Base-by-base conservation (phyloP, 2,113 vertebrate genomes). In the Colius striatus region DNA sequence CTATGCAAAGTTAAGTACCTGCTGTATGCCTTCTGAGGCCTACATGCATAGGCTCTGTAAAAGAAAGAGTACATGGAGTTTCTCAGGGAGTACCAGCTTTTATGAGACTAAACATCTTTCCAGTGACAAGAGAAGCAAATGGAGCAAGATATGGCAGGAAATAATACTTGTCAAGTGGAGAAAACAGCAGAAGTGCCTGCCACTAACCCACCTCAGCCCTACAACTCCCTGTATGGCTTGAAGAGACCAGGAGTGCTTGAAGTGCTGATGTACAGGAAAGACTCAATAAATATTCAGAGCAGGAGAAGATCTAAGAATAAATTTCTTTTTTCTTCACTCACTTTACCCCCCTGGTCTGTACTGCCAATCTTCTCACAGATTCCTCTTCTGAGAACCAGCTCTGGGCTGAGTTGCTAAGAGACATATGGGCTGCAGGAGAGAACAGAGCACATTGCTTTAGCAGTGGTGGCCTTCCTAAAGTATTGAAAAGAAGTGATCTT, bases 81-180 rank as follows among this genome's bases (percentile, higher is more conserved):
- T 95, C 78, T 79, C 71, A 71, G 63, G 65, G 82, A 29, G 55
- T 51, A 23, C 68, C 61, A 79, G 54, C 50, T 89, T 92, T 87
- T 75, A 65, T 41, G 60, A 86, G 48, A 36, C 30, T 0, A 2
- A 85, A 58, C 62, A 60, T 48, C 62, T 90, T 55, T 63, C 86
- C 45, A 55, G 47, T 34, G 62, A 55, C 34, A 54, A 70, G 53
- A 83, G 63, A 71, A 85, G 47, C 4, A 91, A 95, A 87, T 51
- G n/a, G 60, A 90, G 85, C 70, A 79, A 80, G 83, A 62, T 51
- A 27, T 30, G 38, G 67, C 71, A 74, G 71, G 12, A 83, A n/a
- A 72, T 87, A 70, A 27, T 58, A 80, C 74, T 70, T 87, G 67
- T 70, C 75, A 87, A 58, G 50, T 30, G 36, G 60, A 83, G 50